Evolutionary conservation across 1,140 invertebrate genomes (phyloP).

Genomic region (Archegozetes longisetosus): DNA sequence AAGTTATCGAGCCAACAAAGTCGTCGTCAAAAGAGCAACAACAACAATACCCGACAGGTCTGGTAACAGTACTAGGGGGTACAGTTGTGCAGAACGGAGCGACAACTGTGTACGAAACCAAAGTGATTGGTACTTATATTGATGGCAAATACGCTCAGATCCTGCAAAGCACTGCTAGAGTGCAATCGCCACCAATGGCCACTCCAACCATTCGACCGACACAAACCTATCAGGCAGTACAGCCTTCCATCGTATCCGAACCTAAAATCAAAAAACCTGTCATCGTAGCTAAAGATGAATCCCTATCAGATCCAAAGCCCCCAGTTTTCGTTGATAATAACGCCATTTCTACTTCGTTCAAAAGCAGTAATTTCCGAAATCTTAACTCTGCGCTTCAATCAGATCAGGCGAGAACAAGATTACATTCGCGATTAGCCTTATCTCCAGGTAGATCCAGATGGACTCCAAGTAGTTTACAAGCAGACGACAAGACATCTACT

Average conservation of each 20-base stretch:
- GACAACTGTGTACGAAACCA: slow-evolving; percentile 69
- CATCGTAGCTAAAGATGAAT: not conserved
- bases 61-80: slow-evolving; percentile 61
- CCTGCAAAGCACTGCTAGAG: slow-evolving; percentile 49
- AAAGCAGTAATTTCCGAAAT: not conserved
- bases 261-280: not conserved
- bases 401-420: too few relatives aligned
- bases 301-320: not conserved
- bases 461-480: not conserved
- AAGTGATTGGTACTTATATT: slow-evolving; percentile 69
- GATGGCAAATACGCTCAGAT: slow-evolving; percentile 64
- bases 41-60: slow-evolving; percentile 42
- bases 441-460: slow-evolving; percentile 9
- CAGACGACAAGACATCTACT: not conserved
- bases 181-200: slow-evolving; percentile 22
- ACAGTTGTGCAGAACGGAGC: slow-evolving; percentile 62
- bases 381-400: too few relatives aligned
- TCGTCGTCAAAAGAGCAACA: not conserved
- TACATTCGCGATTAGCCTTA: slow-evolving; percentile 1
- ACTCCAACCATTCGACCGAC: slow-evolving; percentile 11
- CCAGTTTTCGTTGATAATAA: not conserved
- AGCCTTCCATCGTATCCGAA: not conserved
- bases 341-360: not conserved
- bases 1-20: slow-evolving; percentile 3
- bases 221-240: too few relatives aligned